These are phyloP conservation scores for Macrostomum cliftonense DNA, from an alignment of 2,888 invertebrate species.

Conservation along the genomic window DNA sequence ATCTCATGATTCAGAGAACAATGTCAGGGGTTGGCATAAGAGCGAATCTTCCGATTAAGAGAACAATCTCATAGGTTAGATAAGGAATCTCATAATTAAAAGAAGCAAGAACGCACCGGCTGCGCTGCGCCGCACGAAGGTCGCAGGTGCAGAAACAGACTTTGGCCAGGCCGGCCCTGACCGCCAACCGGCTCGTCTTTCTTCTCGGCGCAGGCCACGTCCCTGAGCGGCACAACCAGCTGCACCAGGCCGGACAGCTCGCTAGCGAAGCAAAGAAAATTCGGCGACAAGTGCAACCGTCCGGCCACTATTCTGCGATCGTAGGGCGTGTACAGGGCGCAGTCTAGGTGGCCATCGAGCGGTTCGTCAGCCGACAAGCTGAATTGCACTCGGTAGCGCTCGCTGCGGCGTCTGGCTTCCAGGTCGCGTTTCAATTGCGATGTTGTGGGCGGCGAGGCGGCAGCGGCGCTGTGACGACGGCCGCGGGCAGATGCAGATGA, in stretches of 20 bases:
- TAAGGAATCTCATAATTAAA: too few species aligned
- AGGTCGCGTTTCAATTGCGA: slow-evolving; percentile 81
- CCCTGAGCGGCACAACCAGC: slow-evolving; percentile 68
- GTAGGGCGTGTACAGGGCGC: slow-evolving; percentile 80
- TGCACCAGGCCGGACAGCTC: slow-evolving; percentile 59
- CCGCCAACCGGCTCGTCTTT: neutral
- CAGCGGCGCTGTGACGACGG: too few species aligned
- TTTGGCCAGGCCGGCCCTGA: too few species aligned
- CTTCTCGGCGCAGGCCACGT: slow-evolving; percentile 57
- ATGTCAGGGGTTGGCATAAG: too few species aligned
- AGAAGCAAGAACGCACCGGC: too few species aligned
- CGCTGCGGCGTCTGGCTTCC: slow-evolving; percentile 79
- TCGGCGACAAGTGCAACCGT: slow-evolving; percentile 69
- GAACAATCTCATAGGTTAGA: too few species aligned
- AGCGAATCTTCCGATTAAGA: too few species aligned
- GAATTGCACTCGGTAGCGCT: slow-evolving; percentile 50
- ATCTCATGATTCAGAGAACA: too few species aligned
- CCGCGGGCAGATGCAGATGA: too few species aligned
- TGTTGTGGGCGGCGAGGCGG: slow-evolving; percentile 39
- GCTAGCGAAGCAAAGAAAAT: slow-evolving; percentile 86
- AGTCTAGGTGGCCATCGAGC: slow-evolving; percentile 73
- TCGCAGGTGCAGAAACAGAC: too few species aligned
- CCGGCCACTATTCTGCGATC: slow-evolving; percentile 74
- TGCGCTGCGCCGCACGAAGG: too few species aligned
- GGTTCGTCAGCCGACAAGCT: slow-evolving; percentile 70